Percentiles rank a stretch among this genome's conserved stretches.
Evolutionary conservation across 35 echinoderm and acorn worm species (phyloP).

Genomic region (Chiridota heheva): DNA sequence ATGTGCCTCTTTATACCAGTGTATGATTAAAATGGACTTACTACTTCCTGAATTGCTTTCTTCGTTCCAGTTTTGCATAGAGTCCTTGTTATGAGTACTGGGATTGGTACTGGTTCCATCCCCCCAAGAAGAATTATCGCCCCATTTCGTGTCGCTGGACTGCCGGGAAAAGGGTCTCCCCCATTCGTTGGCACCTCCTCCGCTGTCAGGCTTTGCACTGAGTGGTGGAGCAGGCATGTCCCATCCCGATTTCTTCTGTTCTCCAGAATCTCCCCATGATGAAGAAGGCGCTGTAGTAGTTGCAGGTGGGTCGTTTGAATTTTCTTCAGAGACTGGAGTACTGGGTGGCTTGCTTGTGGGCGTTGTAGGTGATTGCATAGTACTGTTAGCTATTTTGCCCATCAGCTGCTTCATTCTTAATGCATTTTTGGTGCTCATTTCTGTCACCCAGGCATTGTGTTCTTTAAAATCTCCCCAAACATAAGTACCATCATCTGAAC

Average conservation of each 20-base stretch:
- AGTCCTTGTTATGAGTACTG: slow-evolving; percentile 96
- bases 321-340: slow-evolving; percentile 45
- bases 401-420: slow-evolving; percentile 50
- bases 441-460: slow-evolving; percentile 74
- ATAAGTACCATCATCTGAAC: slow-evolving; percentile 89
- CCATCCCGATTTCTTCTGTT: slow-evolving; percentile 65
- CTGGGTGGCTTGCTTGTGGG: slow-evolving; percentile 47
- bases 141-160: slow-evolving; percentile 34
- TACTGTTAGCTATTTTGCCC: slow-evolving; percentile 29
- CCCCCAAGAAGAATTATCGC: slow-evolving; percentile 53
- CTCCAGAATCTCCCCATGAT: background rate
- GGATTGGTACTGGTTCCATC: slow-evolving; percentile 63
- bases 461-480: slow-evolving; percentile 89
- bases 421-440: slow-evolving; percentile 51
- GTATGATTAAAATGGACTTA: no score
- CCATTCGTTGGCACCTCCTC: slow-evolving; percentile 20
- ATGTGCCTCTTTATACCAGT: no score
- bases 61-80: slow-evolving; percentile 99
- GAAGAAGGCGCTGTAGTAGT: background rate
- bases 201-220: slow-evolving; percentile 21
- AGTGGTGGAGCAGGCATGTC: slow-evolving; percentile 15
- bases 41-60: slow-evolving; percentile 31
- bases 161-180: slow-evolving; percentile 27
- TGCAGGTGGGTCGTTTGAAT: background rate
- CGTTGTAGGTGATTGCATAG: slow-evolving; percentile 93